phyloP scores from a whole-genome alignment of 2,113 vertebrate species.

The Oryzias woworae region DNA sequence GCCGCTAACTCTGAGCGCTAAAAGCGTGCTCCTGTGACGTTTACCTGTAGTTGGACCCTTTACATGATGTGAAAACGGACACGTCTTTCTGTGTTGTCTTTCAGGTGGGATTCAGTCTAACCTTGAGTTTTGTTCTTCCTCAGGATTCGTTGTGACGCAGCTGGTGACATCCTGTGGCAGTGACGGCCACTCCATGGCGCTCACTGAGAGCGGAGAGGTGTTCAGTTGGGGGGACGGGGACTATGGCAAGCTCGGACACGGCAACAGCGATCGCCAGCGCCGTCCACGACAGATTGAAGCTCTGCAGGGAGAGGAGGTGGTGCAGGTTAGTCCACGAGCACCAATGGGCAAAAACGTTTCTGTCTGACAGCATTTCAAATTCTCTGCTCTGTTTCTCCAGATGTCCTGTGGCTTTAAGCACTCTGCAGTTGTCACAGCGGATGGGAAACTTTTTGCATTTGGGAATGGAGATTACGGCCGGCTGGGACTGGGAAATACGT shows the following conservation, averaged over 20 bases:
- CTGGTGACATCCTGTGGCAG: constrained; percentile 82
- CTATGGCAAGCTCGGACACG: constrained; percentile 83
- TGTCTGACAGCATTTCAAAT: neutral
- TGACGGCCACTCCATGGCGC: constrained; percentile 82
- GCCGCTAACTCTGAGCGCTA: too few relatives aligned
- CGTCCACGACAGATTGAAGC: constrained; percentile 81
- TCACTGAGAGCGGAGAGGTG: constrained; percentile 83
- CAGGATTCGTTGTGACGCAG: constrained; percentile 82
- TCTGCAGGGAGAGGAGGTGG: constrained; percentile 82
- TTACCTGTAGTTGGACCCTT: too few relatives aligned
- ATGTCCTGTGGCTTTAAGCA: constrained; percentile 84
- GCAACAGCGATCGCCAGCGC: constrained; percentile 82
- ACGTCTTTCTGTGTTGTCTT: too few relatives aligned
- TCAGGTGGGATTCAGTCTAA: neutral
- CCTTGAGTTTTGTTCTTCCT: neutral
- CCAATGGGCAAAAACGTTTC: too few relatives aligned
- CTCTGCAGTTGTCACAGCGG: constrained; percentile 78
- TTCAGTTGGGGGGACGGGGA: constrained; percentile 86
- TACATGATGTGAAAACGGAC: too few relatives aligned
- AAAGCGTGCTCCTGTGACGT: too few relatives aligned
- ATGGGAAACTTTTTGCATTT: constrained; percentile 82
- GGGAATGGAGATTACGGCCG: constrained; percentile 83
- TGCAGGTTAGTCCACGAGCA: constrained; percentile 68
- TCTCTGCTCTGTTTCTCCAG: constrained; percentile 40
- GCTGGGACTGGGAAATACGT: constrained; percentile 80